phyloP scores from a whole-genome alignment of 1,140 invertebrate species.

The Nephila pilipes region DNA sequence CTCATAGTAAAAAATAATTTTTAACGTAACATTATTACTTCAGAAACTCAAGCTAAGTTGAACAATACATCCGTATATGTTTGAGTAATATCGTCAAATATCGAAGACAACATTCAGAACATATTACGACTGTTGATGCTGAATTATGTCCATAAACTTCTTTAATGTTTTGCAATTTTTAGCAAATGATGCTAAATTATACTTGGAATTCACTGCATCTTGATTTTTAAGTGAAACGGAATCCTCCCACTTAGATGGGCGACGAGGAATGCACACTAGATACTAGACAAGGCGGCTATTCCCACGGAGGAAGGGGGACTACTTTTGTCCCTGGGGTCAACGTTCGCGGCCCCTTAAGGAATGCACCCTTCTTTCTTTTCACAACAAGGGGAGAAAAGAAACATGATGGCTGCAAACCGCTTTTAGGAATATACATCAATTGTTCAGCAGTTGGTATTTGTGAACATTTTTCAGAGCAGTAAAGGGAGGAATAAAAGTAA shows the following conservation, averaged over 20 bases:
- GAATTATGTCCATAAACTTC: too few species aligned
- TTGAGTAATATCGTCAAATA: too few species aligned
- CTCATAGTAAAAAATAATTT: too few species aligned
- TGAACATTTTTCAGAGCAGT: too few species aligned
- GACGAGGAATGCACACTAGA: conserved; percentile 21
- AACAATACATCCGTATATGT: too few species aligned
- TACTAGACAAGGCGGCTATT: not conserved
- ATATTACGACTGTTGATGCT: too few species aligned
- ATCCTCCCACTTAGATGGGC: not conserved
- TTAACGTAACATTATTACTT: too few species aligned
- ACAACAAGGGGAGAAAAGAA: not conserved
- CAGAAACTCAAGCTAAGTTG: too few species aligned
- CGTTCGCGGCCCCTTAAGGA: not conserved
- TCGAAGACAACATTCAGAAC: too few species aligned
- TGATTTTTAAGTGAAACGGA: not conserved
- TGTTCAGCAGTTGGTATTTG: not conserved
- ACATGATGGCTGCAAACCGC: not conserved
- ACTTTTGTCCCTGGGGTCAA: conserved; percentile 44
- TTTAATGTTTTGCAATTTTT: too few species aligned
- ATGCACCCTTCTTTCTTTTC: not conserved
- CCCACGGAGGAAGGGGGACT: conserved; percentile 11
- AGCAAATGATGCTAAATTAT: too few species aligned
- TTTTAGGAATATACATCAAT: not conserved
- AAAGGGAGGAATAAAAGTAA: not conserved
- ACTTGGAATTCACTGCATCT: too few species aligned